Evolutionary conservation across 2,888 invertebrate species (phyloP).

Genomic region (Eledona agricola): DNA sequence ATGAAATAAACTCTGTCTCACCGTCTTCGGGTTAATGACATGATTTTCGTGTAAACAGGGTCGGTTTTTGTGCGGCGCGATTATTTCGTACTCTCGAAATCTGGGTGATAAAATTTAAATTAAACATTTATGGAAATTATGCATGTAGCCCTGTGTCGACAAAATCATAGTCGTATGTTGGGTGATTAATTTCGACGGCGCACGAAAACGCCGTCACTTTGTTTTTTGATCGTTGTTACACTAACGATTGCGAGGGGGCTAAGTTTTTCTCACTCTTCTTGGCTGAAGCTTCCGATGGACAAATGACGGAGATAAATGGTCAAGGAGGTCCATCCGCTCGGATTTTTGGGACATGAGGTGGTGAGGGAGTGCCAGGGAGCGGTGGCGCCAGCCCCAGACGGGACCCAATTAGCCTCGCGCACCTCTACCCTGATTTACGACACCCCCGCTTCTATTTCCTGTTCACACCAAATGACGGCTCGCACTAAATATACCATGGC

Average conservation of each 20-base stretch:
- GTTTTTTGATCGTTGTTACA: constrained; percentile 40
- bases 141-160: constrained; percentile 47
- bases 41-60: constrained; percentile 47
- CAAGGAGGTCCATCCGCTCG: constrained; percentile 44
- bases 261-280: too few species aligned
- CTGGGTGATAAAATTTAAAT: constrained; percentile 49
- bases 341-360: constrained; percentile 18
- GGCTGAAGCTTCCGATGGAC: constrained; percentile 6
- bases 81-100: constrained; percentile 45
- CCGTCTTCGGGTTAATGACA: constrained; percentile 46
- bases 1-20: constrained; percentile 35
- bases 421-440: constrained; percentile 62
- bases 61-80: constrained; percentile 43
- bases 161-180: constrained; percentile 44
- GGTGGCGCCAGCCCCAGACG: constrained; percentile 59
- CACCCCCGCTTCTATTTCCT: constrained; percentile 59
- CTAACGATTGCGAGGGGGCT: constrained; percentile 28
- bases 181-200: constrained; percentile 46
- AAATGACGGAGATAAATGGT: constrained; percentile 52
- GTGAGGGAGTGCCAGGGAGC: constrained; percentile 34
- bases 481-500: constrained; percentile 34
- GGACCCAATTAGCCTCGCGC: constrained; percentile 60
- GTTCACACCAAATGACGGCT: constrained; percentile 50
- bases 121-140: constrained; percentile 50
- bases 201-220: constrained; percentile 44